phyloP scores from a whole-genome alignment of 1,140 invertebrate genomes.

The Solen grandis region DNA sequence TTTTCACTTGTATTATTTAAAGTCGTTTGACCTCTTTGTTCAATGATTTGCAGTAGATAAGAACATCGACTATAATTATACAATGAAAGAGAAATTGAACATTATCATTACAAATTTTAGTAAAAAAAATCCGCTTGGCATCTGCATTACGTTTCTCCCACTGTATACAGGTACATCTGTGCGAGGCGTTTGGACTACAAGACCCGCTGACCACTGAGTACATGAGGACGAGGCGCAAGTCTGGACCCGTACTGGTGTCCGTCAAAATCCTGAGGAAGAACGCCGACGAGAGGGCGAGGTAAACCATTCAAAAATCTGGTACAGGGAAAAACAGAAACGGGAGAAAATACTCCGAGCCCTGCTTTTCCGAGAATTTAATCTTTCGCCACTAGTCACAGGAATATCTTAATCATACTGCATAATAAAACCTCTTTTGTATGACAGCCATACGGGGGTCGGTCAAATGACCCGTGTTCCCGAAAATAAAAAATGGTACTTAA shows the following conservation, averaged over 20 bases:
- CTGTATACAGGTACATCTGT: constrained; percentile 93
- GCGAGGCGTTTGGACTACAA: constrained; percentile 90
- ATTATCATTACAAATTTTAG: too few relatives aligned
- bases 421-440: neutral
- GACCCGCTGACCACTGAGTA: constrained; percentile 85
- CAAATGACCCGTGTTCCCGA: neutral
- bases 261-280: constrained; percentile 87
- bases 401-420: neutral
- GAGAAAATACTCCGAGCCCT: constrained; percentile 34
- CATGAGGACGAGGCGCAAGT: constrained; percentile 62
- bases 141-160: too few relatives aligned
- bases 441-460: neutral
- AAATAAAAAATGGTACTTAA: too few relatives aligned
- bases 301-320: constrained; percentile 58
- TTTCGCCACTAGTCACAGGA: neutral
- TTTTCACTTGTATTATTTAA: too few relatives aligned
- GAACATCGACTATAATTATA: too few relatives aligned
- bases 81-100: too few relatives aligned
- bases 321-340: too few relatives aligned
- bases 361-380: constrained; percentile 11
- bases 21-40: too few relatives aligned
- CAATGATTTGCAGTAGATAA: too few relatives aligned
- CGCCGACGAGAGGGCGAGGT: constrained; percentile 91
- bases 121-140: too few relatives aligned
- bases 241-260: constrained; percentile 84